Percentiles rank a stretch among this genome's conserved stretches.
Evolutionary conservation across 2,113 vertebrate genomes (phyloP).

Genomic region (Caretta caretta): DNA sequence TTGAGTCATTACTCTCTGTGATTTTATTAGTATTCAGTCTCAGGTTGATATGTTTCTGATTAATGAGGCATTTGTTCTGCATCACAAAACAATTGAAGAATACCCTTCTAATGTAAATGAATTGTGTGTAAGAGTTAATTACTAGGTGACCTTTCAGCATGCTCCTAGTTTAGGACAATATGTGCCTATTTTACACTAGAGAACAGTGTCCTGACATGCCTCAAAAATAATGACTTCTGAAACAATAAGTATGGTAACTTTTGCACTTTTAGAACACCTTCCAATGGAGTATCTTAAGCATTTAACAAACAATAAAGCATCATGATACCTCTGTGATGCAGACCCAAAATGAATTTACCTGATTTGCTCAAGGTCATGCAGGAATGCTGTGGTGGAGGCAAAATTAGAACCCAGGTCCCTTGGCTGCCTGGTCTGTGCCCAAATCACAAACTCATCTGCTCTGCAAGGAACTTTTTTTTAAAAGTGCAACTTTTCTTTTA

Average conservation of each 20-base stretch:
- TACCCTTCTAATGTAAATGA: slow-evolving; percentile 65
- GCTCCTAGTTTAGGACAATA: slow-evolving; percentile 44
- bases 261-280: rapidly evolving
- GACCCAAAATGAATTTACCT: background rate
- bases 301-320: background rate
- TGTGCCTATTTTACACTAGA: slow-evolving; percentile 8
- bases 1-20: slow-evolving; percentile 31
- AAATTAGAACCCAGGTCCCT: background rate
- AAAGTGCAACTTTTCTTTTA: background rate
- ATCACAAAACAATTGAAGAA: slow-evolving; percentile 72
- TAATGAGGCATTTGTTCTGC: slow-evolving; percentile 78
- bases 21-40: slow-evolving; percentile 62
- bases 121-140: slow-evolving; percentile 73
- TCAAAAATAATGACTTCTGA: background rate
- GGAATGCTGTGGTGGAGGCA: background rate
- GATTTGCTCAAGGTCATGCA: background rate
- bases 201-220: background rate
- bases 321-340: background rate
- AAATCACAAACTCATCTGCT: background rate
- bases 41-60: slow-evolving; percentile 66
- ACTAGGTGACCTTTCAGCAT: slow-evolving; percentile 49
- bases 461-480: background rate
- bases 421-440: background rate
- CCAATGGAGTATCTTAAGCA: background rate
- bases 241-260: background rate